Base-by-base conservation (phyloP, 2,113 vertebrate genomes). In the Cercocebus atys region DNA sequence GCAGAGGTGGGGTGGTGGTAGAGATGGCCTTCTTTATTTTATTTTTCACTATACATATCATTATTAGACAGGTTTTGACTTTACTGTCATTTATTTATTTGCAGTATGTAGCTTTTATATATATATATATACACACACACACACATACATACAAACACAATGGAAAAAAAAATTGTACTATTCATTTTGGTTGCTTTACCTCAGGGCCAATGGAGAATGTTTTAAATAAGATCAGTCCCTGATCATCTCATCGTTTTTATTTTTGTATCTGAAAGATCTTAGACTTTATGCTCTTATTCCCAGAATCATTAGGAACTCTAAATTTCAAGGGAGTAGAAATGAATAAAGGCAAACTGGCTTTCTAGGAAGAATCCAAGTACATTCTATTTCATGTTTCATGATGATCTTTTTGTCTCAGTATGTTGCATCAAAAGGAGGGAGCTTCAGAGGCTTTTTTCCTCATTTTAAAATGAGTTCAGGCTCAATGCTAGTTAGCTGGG, bases 231-330 rank as follows among this genome's bases (percentile, higher is more conserved):
- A 70, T 85, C n/a, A 73, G 43, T 0, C 16, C 11, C 55, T 50
- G 1, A 5, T 72, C 23, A 45, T 64, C 61, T 93, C 68, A 14
- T 57, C 3, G 5, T 84, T 96, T 88, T 66, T 57, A 30, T 68
- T 35, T 88, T 86, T 91, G 35, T 55, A 30, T 75, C 17, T 45
- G 95, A 73, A 96, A 73, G 30, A 68, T 73, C 45, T 96, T 88
- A 80, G 14, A 80, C 5, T 79, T 88, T 81, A 25, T 2, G 80
- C 2, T 90, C 38, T 52, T 78, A 55, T 61, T 70, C 50, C 50
- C 40, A 92, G 35, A 72, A 83, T 79, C 55, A 79, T 85, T 83
- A 64, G 32, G 16, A 94, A 57, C 47, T 83, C 38, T 40, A 61
- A 64, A 27, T 86, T 94, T 80, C 16, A 91, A 52, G 23, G 72